These are phyloP conservation scores for Heterodera carotae DNA, from an alignment of 1,140 invertebrate genomes.

Conservation along the genomic window DNA sequence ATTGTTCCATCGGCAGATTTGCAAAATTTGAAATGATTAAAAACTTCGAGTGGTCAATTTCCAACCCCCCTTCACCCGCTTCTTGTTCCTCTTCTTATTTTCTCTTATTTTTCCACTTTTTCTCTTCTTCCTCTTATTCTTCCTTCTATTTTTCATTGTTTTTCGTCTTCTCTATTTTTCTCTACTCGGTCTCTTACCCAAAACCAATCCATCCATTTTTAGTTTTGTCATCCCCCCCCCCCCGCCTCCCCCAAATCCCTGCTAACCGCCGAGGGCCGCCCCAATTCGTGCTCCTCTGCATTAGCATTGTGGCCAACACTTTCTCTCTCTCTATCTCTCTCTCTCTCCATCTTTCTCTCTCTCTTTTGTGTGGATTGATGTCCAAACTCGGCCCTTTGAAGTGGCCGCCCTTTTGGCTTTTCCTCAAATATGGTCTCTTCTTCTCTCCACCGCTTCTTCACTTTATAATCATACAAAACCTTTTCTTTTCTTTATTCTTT, in stretches of 20 bases:
- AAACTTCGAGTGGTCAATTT: too few species aligned
- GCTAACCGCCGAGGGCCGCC: neutral
- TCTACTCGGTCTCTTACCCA: neutral
- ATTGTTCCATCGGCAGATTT: neutral
- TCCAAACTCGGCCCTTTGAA: slow-evolving; percentile 27
- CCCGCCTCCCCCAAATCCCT: neutral
- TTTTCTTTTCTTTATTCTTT: neutral
- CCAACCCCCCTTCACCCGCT: too few species aligned
- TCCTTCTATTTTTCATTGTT: neutral
- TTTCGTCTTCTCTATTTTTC: neutral
- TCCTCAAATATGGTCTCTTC: neutral
- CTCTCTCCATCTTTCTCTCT: neutral
- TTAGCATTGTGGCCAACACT: neutral
- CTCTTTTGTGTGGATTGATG: slow-evolving; percentile 19
- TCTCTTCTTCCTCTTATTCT: neutral
- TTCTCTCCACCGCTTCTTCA: slow-evolving; percentile 7
- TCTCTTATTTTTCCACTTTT: neutral
- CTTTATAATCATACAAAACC: too few species aligned
- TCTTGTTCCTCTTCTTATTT: too few species aligned
- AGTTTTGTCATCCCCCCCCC: neutral
- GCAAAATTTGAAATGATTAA: neutral
- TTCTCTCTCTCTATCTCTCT: neutral
- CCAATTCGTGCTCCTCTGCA: neutral
- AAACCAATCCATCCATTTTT: slow-evolving; percentile 5
- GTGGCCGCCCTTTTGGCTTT: neutral